phyloP scores from a whole-genome alignment of 64 coral and sea anemone genomes.

The Pachyseris speciosa region DNA sequence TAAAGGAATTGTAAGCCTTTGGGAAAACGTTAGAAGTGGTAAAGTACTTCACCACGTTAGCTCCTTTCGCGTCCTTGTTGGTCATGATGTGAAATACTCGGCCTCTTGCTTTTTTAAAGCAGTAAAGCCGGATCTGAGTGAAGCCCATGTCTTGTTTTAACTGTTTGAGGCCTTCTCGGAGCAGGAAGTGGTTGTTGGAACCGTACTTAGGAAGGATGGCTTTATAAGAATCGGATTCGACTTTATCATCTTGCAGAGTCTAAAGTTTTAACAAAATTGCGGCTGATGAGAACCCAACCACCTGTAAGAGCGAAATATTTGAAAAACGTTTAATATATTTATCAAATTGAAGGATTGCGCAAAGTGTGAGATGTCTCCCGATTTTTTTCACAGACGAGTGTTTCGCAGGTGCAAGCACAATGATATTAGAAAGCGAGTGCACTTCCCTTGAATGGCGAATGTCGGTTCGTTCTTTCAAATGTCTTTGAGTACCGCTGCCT shows the following conservation, averaged over 20 bases:
- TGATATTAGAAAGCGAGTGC: no score
- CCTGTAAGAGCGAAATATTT: conserved; percentile 38
- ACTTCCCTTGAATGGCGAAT: no score
- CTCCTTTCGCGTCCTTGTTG: neutral
- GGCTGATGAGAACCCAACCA: conserved; percentile 37
- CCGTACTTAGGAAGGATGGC: neutral
- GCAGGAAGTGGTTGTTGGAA: neutral
- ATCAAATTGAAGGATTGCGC: no score
- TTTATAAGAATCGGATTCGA: neutral
- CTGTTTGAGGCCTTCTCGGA: neutral
- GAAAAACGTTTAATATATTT: no score
- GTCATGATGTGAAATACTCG: conserved; percentile 61
- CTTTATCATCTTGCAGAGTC: neutral
- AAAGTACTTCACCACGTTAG: neutral
- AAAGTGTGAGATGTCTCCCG: no score
- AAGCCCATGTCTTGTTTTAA: conserved; percentile 68
- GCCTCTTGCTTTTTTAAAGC: conserved; percentile 28
- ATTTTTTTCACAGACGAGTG: no score
- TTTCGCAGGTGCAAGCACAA: no score
- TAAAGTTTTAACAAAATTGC: neutral
- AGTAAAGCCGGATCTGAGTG: conserved; percentile 61
- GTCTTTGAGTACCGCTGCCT: no score
- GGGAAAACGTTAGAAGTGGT: neutral
- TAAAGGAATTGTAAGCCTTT: conserved; percentile 24
- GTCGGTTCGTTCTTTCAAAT: no score